These are phyloP conservation scores for Drosophila atripex DNA, from an alignment of 2,888 invertebrate genomes.

Conservation along the genomic window DNA sequence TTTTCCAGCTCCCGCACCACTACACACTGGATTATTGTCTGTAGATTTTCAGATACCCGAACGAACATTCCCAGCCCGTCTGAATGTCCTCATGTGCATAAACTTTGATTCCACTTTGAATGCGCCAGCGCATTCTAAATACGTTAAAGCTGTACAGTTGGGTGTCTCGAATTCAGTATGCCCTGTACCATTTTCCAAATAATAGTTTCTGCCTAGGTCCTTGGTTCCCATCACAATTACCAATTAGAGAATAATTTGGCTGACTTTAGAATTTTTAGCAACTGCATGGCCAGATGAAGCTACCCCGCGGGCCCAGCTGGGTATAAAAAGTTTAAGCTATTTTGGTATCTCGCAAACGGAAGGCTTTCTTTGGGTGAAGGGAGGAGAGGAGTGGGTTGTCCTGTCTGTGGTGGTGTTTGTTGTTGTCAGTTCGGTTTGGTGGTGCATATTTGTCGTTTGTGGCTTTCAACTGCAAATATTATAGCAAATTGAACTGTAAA, in stretches of 20 bases:
- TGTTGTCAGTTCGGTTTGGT: conserved; percentile 20
- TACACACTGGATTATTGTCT: conserved; percentile 73
- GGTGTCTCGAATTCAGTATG: neutral
- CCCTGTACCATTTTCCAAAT: neutral
- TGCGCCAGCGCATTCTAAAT: conserved; percentile 62
- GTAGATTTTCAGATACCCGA: conserved; percentile 67
- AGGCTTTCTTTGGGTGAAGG: conserved; percentile 20
- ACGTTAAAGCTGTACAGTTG: neutral
- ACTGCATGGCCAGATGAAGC: neutral
- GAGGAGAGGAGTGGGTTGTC: conserved; percentile 12
- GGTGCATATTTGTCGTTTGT: conserved; percentile 73
- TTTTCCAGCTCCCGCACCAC: conserved; percentile 32
- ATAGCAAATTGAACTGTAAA: conserved; percentile 79
- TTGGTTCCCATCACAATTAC: neutral
- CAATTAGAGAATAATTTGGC: neutral
- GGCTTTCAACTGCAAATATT: conserved; percentile 72
- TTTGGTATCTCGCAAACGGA: conserved; percentile 33
- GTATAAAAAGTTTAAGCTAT: conserved; percentile 62
- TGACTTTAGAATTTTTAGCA: neutral
- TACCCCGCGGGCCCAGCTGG: neutral
- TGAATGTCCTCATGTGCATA: conserved; percentile 51
- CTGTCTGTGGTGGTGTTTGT: conserved; percentile 43
- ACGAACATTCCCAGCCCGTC: conserved; percentile 12
- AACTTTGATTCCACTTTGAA: conserved; percentile 72
- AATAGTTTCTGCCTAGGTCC: neutral